A percentile compares a stretch with the other conserved stretches of the same genome.
These are phyloP conservation scores for Hemistola chrysoprasaria DNA, from an alignment of 2,888 invertebrate genomes.

Conservation along the genomic window DNA sequence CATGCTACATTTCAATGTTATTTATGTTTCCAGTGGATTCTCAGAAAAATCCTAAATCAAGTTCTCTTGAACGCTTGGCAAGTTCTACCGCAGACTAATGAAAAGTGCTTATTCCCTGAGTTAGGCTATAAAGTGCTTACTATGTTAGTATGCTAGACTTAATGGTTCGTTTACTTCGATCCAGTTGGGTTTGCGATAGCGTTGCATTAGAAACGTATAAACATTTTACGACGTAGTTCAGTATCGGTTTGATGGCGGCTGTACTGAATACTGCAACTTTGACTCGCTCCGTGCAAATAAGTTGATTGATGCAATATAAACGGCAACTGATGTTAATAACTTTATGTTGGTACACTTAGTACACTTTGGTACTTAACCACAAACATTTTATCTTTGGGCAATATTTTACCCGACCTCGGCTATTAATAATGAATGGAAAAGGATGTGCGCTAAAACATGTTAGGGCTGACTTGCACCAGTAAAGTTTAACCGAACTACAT, in stretches of 20 bases:
- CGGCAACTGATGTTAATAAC: background rate
- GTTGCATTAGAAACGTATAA: slow-evolving; percentile 17
- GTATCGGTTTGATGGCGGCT: slow-evolving; percentile 9
- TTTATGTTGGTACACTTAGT: too few species aligned
- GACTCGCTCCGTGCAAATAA: slow-evolving; percentile 8
- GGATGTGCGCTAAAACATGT: too few species aligned
- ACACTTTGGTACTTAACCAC: too few species aligned
- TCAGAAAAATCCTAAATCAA: slow-evolving; percentile 17
- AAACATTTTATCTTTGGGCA: too few species aligned
- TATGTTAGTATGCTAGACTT: slow-evolving; percentile 14
- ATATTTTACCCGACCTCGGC: too few species aligned
- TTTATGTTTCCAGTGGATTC: slow-evolving; percentile 9
- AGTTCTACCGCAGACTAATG: slow-evolving; percentile 9
- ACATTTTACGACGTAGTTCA: slow-evolving; percentile 11
- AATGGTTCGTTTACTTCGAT: slow-evolving; percentile 8
- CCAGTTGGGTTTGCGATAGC: slow-evolving; percentile 10
- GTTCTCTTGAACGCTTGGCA: slow-evolving; percentile 14
- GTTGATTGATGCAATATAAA: slow-evolving; percentile 8
- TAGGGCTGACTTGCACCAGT: too few species aligned
- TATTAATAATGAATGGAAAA: too few species aligned
- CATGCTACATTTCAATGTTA: slow-evolving; percentile 27
- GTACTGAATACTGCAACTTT: slow-evolving; percentile 12
- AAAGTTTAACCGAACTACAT: too few species aligned
- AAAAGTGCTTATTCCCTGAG: slow-evolving; percentile 18
- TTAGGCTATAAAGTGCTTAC: slow-evolving; percentile 19